Evolutionary conservation across 2,113 vertebrate genomes (phyloP), one percentile per base, ranked within the genome.

Genomic region (Cricetomys ansorgei): DNA sequence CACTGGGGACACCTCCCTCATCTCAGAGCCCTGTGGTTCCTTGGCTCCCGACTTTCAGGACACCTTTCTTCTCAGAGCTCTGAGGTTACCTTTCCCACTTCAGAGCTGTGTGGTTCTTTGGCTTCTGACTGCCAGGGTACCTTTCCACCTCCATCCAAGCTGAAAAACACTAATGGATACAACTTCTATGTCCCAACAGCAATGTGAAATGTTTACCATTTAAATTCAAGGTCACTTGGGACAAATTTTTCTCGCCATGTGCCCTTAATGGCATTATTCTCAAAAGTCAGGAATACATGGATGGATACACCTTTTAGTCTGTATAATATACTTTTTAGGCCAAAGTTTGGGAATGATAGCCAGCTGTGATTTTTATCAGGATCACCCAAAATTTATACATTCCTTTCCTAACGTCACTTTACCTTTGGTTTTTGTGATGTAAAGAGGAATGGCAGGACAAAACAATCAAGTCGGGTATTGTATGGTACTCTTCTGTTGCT

Each of bases 401-500:
- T 64, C 23, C 50, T 48, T 73, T 72, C 55, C 15, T 83, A 48
- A 67, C 77, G 73, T 34, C 55, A 91, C 29, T 65, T 93, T 87
- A 92, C 96, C 92, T 96, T 96, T 57, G 70, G 67, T 86, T 95
- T 80, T 73, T 37, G 73, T 96, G 23, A 94, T 55, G 12, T 64
- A 83, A 92, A 88, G 64, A 89, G 57, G 70, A 90, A 17, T 76
- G 50, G 59, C 84, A 90, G 50, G 43, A 67, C 3, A 13, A 57
- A 76, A 69, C 43, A 62, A 48, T 12, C n/a, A 67, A n/a, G 67
- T 73, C 16, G 43, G 34, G 29, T 84, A 73, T 69, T 48, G 23
- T 67, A 25, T 43, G 48, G 59, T 86, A 62, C 7, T 80, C 43
- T 48, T 45, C n/a, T 69, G 29, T 40, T 79, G 17, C 93, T 67